A percentile compares a stretch with the other conserved stretches of the same genome.
Conservation (phyloP, 1,140 invertebrate genomes). For the Tetraneura akinire region DNA sequence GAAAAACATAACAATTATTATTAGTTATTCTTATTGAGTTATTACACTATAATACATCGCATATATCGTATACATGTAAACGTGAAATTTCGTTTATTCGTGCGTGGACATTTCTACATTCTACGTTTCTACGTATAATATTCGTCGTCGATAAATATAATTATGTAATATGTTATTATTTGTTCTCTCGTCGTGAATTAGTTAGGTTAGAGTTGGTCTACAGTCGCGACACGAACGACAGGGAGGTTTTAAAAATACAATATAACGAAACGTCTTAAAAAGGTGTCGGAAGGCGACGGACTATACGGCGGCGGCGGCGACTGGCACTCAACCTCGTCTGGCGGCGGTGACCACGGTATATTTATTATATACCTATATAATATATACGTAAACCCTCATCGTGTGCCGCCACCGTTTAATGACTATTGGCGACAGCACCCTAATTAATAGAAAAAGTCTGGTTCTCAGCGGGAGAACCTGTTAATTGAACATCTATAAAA, state of each 20-base stretch:
- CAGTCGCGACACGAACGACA: background rate
- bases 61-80: too few species aligned
- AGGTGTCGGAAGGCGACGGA: conserved; percentile 41
- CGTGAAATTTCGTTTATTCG: too few species aligned
- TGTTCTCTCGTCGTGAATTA: conserved; percentile 38
- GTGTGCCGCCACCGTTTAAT: conserved; percentile 49
- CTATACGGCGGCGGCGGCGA: background rate
- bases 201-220: conserved; percentile 46
- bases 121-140: too few species aligned
- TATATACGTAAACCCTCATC: conserved; percentile 10
- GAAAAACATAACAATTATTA: too few species aligned
- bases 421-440: conserved; percentile 51
- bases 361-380: background rate
- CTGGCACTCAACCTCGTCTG: conserved; percentile 38
- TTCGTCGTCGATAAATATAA: too few species aligned
- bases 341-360: conserved; percentile 19
- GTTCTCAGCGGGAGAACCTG: conserved; percentile 40
- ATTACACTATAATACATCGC: too few species aligned
- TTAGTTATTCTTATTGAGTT: too few species aligned
- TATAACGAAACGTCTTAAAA: conserved; percentile 1
- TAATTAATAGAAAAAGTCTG: conserved; percentile 52
- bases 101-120: too few species aligned
- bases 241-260: conserved; percentile 10
- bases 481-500: conserved; percentile 51
- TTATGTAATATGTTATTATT: too few species aligned